These are phyloP conservation scores for Halesus radiatus DNA, from an alignment of 1,140 invertebrate genomes.

Conservation along the genomic window DNA sequence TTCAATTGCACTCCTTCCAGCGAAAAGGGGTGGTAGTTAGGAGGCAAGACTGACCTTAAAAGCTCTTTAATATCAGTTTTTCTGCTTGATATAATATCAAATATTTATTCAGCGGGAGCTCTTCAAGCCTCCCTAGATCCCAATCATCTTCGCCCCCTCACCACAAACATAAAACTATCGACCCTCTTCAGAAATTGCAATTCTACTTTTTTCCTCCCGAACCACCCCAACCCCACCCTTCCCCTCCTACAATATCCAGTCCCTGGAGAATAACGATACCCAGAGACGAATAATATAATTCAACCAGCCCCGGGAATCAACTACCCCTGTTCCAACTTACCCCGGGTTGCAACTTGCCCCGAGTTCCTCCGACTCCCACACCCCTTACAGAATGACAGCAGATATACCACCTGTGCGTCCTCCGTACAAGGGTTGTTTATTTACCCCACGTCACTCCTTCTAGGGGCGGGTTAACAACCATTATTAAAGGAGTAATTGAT, in stretches of 20 bases:
- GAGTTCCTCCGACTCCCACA: too few species aligned
- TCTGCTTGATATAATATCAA: too few species aligned
- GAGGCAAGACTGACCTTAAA: not conserved
- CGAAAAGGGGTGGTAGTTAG: too few species aligned
- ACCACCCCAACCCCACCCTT: not conserved
- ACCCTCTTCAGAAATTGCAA: constrained; percentile 18
- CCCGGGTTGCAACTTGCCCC: not conserved
- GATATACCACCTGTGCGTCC: constrained; percentile 18
- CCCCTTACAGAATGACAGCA: not conserved
- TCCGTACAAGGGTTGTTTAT: constrained; percentile 11
- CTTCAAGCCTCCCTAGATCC: not conserved
- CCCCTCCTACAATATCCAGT: not conserved
- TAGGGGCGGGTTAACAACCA: constrained; percentile 21
- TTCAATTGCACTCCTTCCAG: too few species aligned
- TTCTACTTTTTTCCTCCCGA: not conserved
- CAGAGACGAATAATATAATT: constrained; percentile 12
- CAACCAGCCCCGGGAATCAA: not conserved
- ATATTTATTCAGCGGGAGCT: too few species aligned
- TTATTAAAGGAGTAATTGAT: constrained; percentile 30
- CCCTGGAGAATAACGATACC: constrained; percentile 19
- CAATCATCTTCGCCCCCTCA: not conserved
- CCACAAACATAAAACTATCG: not conserved
- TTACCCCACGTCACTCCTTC: constrained; percentile 7
- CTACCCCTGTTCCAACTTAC: not conserved
- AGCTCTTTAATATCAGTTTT: not conserved